Evolutionary conservation across 2,797 vertebrate species (phyloP).

Genomic region (Choloepus didactylus): DNA sequence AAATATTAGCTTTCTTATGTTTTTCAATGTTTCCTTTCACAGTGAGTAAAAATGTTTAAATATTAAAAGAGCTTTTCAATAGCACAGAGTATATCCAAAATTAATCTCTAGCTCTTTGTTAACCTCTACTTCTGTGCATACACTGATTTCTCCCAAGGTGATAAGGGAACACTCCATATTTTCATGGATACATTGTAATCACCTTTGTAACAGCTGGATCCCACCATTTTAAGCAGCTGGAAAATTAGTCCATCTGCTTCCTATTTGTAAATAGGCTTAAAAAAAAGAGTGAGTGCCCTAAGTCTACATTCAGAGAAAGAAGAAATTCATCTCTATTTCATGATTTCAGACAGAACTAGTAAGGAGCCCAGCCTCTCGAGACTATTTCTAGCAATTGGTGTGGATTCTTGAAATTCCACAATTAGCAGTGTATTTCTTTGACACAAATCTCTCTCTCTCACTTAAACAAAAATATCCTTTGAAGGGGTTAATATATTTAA

Average conservation of each 20-base stretch:
- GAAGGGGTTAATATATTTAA: background rate
- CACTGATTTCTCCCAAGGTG: conserved; percentile 37
- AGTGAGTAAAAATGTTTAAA: background rate
- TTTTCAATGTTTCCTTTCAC: conserved; percentile 49
- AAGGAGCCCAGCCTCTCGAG: background rate
- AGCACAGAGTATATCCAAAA: background rate
- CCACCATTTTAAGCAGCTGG: conserved; percentile 74
- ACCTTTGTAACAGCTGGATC: conserved; percentile 80
- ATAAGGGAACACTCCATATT: background rate
- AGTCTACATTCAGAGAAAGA: background rate
- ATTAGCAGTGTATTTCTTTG: background rate
- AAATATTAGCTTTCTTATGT: conserved; percentile 36
- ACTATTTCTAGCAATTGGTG: background rate
- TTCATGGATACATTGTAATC: conserved; percentile 74
- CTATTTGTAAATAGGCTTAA: conserved; percentile 62
- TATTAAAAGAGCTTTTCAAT: background rate
- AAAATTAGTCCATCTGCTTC: conserved; percentile 77
- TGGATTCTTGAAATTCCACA: background rate
- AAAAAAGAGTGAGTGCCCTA: conserved; percentile 50
- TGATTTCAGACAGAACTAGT: background rate
- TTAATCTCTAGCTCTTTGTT: conserved; percentile 51
- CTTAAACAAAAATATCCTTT: conserved; percentile 5
- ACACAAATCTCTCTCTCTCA: background rate
- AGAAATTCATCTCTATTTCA: background rate
- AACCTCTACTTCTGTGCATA: conserved; percentile 37